phyloP scores from a whole-genome alignment of 2,113 vertebrate genomes.

The Pomatorhinus ruficollis region DNA sequence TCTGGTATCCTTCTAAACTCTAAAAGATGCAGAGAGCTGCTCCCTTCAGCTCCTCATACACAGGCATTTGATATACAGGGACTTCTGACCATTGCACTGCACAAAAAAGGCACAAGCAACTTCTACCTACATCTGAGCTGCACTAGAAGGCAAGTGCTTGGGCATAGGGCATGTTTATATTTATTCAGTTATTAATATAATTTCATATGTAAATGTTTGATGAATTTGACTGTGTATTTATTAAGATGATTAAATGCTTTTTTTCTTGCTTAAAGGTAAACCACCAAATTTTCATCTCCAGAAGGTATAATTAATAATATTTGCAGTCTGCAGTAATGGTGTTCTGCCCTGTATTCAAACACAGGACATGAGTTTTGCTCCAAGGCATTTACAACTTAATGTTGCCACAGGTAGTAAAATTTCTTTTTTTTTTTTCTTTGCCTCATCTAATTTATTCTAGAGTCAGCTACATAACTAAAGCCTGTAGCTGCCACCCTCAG shows the following conservation, averaged over 20 bases:
- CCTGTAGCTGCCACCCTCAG: not conserved
- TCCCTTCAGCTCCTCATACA: not conserved
- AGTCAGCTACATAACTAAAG: not conserved
- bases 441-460: not conserved
- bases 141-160: not conserved
- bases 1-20: not conserved
- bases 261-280: not conserved
- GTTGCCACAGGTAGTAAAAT: not conserved
- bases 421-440: not conserved
- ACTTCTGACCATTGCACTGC: not conserved
- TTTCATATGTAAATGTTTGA: not conserved
- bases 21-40: not conserved
- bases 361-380: not conserved
- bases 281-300: not conserved
- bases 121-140: not conserved
- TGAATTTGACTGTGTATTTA: not conserved
- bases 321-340: not conserved
- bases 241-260: not conserved
- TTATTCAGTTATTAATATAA: not conserved
- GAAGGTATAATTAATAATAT: not conserved
- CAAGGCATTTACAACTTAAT: not conserved
- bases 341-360: not conserved
- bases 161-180: not conserved
- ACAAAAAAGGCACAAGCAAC: not conserved
- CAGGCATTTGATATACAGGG: not conserved